Conservation (phyloP, 2,888 invertebrate genomes). For the Drosophila histrio region DNA sequence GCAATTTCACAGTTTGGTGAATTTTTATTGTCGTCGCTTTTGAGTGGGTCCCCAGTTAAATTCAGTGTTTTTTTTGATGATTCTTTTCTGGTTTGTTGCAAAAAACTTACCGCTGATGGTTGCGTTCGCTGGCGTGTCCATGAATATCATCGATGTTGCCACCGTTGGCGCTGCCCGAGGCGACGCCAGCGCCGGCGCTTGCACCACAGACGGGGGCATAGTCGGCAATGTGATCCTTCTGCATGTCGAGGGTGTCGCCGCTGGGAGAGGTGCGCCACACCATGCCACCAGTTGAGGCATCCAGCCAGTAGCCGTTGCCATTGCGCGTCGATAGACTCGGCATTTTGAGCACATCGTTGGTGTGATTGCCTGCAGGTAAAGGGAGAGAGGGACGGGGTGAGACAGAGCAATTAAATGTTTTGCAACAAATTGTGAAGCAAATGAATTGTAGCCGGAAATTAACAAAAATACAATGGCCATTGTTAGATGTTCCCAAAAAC, state of each 20-base stretch:
- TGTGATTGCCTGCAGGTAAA: slow-evolving; percentile 82
- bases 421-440: slow-evolving; percentile 71
- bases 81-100: slow-evolving; percentile 12
- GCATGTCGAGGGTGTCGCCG: slow-evolving; percentile 83
- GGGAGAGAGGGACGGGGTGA: slow-evolving; percentile 7
- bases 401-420: slow-evolving; percentile 77
- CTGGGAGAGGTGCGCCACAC: slow-evolving; percentile 83
- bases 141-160: slow-evolving; percentile 69
- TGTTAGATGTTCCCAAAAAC: slow-evolving; percentile 40
- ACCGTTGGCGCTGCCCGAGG: slow-evolving; percentile 49
- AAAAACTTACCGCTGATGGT: slow-evolving; percentile 81
- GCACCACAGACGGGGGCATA: slow-evolving; percentile 84
- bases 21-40: slow-evolving; percentile 80
- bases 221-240: slow-evolving; percentile 84
- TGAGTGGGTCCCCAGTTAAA: slow-evolving; percentile 54
- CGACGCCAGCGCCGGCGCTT: slow-evolving; percentile 52
- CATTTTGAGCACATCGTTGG: slow-evolving; percentile 84
- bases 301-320: slow-evolving; percentile 84
- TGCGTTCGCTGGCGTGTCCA: slow-evolving; percentile 73
- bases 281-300: slow-evolving; percentile 84
- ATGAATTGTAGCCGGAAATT: slow-evolving; percentile 69
- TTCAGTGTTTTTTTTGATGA: slow-evolving; percentile 4
- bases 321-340: slow-evolving; percentile 83
- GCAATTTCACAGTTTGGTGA: slow-evolving; percentile 81
- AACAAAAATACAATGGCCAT: slow-evolving; percentile 49